Evolutionary conservation across 2,113 vertebrate genomes (phyloP).

Genomic region (Pteruthius melanotis): DNA sequence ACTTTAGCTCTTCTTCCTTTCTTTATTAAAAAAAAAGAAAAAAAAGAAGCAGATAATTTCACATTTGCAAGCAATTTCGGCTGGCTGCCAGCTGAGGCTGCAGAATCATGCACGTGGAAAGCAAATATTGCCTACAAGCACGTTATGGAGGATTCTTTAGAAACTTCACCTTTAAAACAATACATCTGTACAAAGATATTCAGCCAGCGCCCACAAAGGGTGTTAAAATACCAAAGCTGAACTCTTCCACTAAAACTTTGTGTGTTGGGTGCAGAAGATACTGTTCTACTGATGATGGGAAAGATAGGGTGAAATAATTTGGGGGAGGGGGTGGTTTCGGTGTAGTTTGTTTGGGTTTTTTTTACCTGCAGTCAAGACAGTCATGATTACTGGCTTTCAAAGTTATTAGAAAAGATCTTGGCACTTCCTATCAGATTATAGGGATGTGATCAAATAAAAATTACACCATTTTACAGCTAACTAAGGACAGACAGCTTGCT

Average conservation of each 20-base stretch:
- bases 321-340: not conserved
- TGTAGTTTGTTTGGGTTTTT: rapidly evolving
- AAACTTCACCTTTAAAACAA: not conserved
- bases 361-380: not conserved
- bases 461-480: not conserved
- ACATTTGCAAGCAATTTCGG: not conserved
- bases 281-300: not conserved
- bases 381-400: not conserved
- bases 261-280: not conserved
- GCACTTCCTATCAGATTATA: not conserved
- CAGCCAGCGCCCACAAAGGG: not conserved
- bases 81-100: not conserved
- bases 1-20: not conserved
- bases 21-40: not conserved
- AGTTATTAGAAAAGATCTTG: not conserved
- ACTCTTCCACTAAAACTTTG: not conserved
- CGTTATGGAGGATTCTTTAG: not conserved
- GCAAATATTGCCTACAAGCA: not conserved
- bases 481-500: not conserved
- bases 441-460: conserved; percentile 9
- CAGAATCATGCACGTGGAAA: not conserved
- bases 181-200: not conserved
- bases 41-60: not conserved
- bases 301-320: not conserved
- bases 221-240: not conserved